Evolutionary conservation across 2,113 vertebrate species (phyloP), one percentile per base, ranked within the genome.

Genomic region (Corydoras maculifer): DNA sequence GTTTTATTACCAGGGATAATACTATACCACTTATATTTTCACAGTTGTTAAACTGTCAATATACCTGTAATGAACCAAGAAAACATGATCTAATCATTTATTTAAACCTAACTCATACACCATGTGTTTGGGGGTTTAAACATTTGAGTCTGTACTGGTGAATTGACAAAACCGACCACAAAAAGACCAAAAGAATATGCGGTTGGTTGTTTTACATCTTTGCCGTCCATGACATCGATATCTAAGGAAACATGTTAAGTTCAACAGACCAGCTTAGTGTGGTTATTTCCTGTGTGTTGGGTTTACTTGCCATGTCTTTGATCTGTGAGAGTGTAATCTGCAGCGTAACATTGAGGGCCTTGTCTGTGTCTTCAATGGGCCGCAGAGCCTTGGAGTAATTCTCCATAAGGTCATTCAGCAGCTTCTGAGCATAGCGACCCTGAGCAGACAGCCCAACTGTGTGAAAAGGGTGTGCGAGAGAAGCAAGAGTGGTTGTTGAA

Each of bases 251-350:
- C 31, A 13, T 6, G 57, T 68, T 50, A 43, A 4, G 35, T 25
- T 35, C 43, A 58, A 9, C 6, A 70, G 50, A 11, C 49, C 67
- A 62, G 53, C 15, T 77, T 18, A 5, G 1, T 67, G 58, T 31
- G n/a, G 63, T 51, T 49, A 8, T 32, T 35, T 57, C 12, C 14
- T 3, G 51, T 32, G 29, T 13, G 31, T 43, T 74, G 3, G 6
- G 64, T 69, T 48, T 53, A 53, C 93, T 92, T 79, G 98, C 96
- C 94, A 99, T 96, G 73, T 99, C 96, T 87, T 98, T 99, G 81
- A 99, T 99, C 87, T 99, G 96, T 15, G 94, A 99, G 64, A 99
- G 88, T 0, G 96, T 98, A 78, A 99, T 92, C 86, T 97, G 96
- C 77, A 99, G 89, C 0, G 94, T 97, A 68, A 99, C 96, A 49